Conservation (phyloP, 2,797 vertebrate species). For the Muscicapa striata region DNA sequence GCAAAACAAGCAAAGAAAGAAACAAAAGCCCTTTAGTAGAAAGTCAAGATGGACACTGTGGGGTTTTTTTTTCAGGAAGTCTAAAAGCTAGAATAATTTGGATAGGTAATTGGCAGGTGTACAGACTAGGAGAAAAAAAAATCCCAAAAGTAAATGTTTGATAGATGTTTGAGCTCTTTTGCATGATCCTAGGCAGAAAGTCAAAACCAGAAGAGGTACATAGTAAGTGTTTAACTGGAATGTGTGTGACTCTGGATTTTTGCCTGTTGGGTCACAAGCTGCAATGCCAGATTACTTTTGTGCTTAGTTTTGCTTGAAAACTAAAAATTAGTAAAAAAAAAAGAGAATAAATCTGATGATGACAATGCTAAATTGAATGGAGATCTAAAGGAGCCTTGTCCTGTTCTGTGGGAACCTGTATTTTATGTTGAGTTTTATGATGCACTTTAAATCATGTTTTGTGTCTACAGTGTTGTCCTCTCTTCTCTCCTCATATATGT, state of each 20-base stretch:
- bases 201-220: not conserved
- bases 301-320: not conserved
- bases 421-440: not conserved
- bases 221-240: not conserved
- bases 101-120: not conserved
- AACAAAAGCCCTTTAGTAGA: not conserved
- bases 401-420: not conserved
- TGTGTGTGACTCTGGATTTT: rapidly evolving
- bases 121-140: not conserved
- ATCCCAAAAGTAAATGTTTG: not conserved
- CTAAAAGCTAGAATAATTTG: not conserved
- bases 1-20: not conserved
- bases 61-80: not conserved
- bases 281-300: not conserved
- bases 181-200: not conserved
- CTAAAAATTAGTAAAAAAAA: not conserved
- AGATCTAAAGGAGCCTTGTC: not conserved
- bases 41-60: not conserved
- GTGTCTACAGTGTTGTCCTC: not conserved
- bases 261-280: not conserved
- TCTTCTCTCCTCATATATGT: not conserved
- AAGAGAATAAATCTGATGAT: not conserved
- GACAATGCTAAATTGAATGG: not conserved
- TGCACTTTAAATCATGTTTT: not conserved
- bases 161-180: not conserved